Conservation (phyloP, 2,797 vertebrate species). For the Dicrostonyx torquatus region DNA sequence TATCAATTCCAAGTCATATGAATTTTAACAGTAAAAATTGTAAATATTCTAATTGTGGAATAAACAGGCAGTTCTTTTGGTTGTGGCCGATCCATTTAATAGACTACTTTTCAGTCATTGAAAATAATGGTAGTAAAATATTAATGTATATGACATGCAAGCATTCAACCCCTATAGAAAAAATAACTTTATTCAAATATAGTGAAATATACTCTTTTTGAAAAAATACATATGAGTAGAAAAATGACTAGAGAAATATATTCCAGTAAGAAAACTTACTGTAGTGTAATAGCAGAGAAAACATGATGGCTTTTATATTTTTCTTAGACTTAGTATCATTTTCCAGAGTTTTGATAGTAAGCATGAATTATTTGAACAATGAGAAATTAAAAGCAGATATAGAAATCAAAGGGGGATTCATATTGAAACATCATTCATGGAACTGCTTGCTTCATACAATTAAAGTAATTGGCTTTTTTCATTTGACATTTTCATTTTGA, state of each 20-base stretch:
- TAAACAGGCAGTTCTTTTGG: neutral
- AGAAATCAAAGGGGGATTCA: slow-evolving; percentile 34
- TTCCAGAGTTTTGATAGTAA: slow-evolving; percentile 50
- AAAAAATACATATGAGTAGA: neutral
- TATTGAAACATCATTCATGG: neutral
- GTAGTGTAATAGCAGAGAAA: neutral
- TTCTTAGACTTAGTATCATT: slow-evolving; percentile 11
- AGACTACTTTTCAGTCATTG: slow-evolving; percentile 21
- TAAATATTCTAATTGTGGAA: slow-evolving; percentile 17
- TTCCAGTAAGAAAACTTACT: slow-evolving; percentile 48
- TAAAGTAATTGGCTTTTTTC: neutral
- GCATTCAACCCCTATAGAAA: slow-evolving; percentile 5
- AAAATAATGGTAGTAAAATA: slow-evolving; percentile 23
- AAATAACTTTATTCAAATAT: neutral
- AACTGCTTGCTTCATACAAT: neutral
- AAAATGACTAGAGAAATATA: slow-evolving; percentile 1
- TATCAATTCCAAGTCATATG: neutral
- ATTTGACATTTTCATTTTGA: neutral
- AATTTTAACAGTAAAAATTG: slow-evolving; percentile 16
- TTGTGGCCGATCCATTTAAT: neutral
- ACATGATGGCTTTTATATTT: neutral
- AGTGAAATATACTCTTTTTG: neutral
- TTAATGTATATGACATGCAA: neutral
- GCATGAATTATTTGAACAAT: slow-evolving; percentile 35
- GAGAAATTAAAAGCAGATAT: neutral